Evolutionary conservation across 1,140 invertebrate genomes (phyloP), one percentile per base, ranked within the genome.

Genomic region (Lordiphosa collinella): DNA sequence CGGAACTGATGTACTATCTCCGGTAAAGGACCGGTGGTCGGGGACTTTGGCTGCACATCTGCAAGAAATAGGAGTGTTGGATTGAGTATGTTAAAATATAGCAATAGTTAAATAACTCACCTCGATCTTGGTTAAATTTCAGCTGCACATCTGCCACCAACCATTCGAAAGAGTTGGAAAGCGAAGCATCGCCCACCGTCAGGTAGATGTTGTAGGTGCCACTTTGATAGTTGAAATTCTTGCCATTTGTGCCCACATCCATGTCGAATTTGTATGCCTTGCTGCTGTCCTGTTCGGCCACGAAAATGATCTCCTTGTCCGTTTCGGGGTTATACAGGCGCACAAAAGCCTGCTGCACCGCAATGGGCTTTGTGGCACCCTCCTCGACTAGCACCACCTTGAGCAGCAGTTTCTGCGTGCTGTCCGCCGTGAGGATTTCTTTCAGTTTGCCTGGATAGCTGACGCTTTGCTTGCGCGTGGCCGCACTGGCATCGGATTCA

Each of bases 1-100:
- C 97, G 93, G 92, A 99, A 99, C 90, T 94, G 90, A 90, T 99
- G 98, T 91, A 93, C 91, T 67, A 98, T 98, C 91, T 98, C 96
- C 3, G 95, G 93, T 87, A 96, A 94, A 10, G 93, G 92, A 72
- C 85, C 86, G 87, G 43, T 72, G 2, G 3, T 9, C 36, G 41
- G 40, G 53, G 76, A 80, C 11, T 90, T 90, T 2, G 68, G 13
- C 29, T 90, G 90, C 57, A 65, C 61, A 18, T 58, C 73, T 51
- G 57, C 14, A 84, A 72, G 38, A n/a, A 31, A 7, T 22, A 22
- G 3, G 18, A 10, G 3, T 0, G 5, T 7, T 8, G 6, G 3
- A 7, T n/a, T 49, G 40, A 14, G 3, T 31, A 12, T 29, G 9
- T 2, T 10, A 4, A 37, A 13, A 2, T 2, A 29, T 6, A 10